Percentiles rank a stretch among this genome's conserved stretches.
Evolutionary conservation across 2,888 invertebrate species (phyloP).

Genomic region (Uloborus plumipes): DNA sequence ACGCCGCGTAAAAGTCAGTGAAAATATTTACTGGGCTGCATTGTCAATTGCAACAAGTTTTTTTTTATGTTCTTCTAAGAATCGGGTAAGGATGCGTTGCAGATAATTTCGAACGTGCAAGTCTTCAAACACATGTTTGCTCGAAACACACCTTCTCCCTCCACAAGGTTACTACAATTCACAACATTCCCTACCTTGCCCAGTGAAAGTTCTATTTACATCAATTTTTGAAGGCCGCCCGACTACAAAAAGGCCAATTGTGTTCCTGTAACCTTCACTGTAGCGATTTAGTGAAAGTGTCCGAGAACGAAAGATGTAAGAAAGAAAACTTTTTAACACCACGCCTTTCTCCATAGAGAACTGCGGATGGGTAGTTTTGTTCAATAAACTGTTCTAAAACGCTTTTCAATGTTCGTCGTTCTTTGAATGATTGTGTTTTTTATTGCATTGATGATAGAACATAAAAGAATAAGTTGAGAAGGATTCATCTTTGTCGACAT

Average conservation of each 20-base stretch:
- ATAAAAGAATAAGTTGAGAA: no score
- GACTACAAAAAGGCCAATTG: conserved; percentile 2
- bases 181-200: conserved; percentile 27
- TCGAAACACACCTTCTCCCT: not conserved
- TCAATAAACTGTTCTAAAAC: conserved; percentile 9
- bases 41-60: no score
- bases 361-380: conserved; percentile 26
- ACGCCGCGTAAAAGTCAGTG: no score
- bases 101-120: no score
- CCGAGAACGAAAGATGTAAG: not conserved
- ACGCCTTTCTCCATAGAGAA: conserved; percentile 7
- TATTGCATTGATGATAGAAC: no score
- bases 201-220: conserved; percentile 13
- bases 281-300: conserved; percentile 26
- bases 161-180: conserved; percentile 48
- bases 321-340: conserved; percentile 4
- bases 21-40: no score
- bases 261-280: conserved; percentile 30
- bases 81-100: no score
- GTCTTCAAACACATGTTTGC: no score
- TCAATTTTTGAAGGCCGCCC: conserved; percentile 11
- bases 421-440: no score
- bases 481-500: no score
- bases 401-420: not conserved
- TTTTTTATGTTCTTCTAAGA: no score